Base-by-base conservation (phyloP, 2,888 invertebrate genomes). In the Geotrupes spiniger region DNA sequence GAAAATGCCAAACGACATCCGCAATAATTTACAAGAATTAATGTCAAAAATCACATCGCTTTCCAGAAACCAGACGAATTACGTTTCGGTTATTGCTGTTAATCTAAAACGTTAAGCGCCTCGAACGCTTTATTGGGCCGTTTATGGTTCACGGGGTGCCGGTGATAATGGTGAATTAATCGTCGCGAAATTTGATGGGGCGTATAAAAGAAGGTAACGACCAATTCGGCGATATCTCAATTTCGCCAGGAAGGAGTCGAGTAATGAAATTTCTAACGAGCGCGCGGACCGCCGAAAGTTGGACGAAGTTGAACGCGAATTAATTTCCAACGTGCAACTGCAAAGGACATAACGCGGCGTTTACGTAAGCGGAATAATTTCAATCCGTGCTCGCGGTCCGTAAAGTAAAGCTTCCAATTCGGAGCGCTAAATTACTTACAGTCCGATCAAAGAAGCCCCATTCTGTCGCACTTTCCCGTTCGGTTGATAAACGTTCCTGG, bases 321-420 rank as follows among this genome's bases (percentile, higher is more conserved):
- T 59, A 60, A 61, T 63, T 62, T 44, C 50, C 47, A 51, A 52
- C 59, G 55, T 52, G 54, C 53, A 57, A 59, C 58, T 64, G 60
- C 59, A 54, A 49, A 56, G 58, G 60, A 60, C 62, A 58, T 59
- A 58, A 59, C 52, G 59, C 59, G 53, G 59, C 60, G 60, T 59
- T 53, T 59, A 62, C 61, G 63, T 61, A 63, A 63, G 63, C 62
- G 65, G 63, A 64, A 64, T 64, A 65, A 63, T 65, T 64, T 63
- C 62, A 63, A 64, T 65, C 62, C 61, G 57, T 60, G 62, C 63
- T 62, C 62, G 63, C 52, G 61, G 63, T 58, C 61, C 60, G 61
- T 57, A 60, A 61, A 63, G 59, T 54, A 59, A 62, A 61, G 58
- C 61, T 57, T 59, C 52, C 60, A 58, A 56, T 59, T 56, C 59